phyloP scores from a whole-genome alignment of 1,140 invertebrate species.

The Steinernema khuongi region DNA sequence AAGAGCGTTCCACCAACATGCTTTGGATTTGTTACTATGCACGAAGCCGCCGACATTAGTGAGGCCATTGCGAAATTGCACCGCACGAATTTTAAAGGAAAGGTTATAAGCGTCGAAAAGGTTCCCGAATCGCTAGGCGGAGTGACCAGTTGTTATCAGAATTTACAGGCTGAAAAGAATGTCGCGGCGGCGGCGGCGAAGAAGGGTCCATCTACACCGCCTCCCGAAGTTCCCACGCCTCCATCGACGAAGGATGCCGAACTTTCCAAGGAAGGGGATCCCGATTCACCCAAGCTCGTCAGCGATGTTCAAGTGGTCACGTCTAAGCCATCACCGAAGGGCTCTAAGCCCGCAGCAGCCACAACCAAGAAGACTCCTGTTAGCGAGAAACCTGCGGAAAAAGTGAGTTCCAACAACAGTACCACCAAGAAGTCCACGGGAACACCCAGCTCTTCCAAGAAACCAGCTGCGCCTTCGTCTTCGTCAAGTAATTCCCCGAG shows the following conservation, averaged over 20 bases:
- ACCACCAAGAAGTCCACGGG: neutral
- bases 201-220: neutral
- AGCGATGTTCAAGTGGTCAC: constrained; percentile 7
- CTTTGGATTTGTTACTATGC: neutral
- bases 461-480: neutral
- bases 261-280: neutral
- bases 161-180: neutral
- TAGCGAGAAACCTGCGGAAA: neutral
- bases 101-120: neutral
- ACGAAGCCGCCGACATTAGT: neutral
- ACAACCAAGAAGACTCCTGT: too few relatives aligned
- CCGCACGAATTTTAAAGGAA: constrained; percentile 1
- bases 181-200: neutral
- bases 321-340: neutral
- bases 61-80: neutral
- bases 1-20: neutral
- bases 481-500: neutral
- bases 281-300: neutral
- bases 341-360: neutral
- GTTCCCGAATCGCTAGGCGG: neutral
- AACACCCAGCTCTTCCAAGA: neutral
- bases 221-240: too few relatives aligned
- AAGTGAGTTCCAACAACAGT: neutral
- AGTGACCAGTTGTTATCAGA: neutral
- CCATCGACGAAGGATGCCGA: neutral